These are phyloP conservation scores for Andrena haemorrhoa DNA, from an alignment of 2,888 invertebrate species.

Conservation along the genomic window DNA sequence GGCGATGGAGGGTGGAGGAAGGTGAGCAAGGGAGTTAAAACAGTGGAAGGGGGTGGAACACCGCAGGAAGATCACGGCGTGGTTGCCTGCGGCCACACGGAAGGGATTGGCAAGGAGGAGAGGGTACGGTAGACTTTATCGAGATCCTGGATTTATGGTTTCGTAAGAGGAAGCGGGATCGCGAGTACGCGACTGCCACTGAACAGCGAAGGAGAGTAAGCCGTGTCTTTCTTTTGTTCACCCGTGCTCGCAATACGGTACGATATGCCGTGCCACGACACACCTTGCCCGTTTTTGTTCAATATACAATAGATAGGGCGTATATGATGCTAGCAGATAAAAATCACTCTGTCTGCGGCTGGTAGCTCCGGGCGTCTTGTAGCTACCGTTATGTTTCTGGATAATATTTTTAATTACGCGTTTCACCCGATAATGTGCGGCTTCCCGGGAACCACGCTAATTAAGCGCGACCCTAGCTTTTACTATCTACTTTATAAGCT, in stretches of 20 bases:
- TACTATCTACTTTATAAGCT: no score
- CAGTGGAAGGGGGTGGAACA: constrained; percentile 23
- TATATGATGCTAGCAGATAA: constrained; percentile 4
- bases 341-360: constrained; percentile 1
- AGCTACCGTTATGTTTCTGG: no score
- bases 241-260: constrained; percentile 45
- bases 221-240: constrained; percentile 64
- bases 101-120: constrained; percentile 42
- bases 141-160: constrained; percentile 75
- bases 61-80: constrained; percentile 60
- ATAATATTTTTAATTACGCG: no score
- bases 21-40: constrained; percentile 57
- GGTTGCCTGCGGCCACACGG: constrained; percentile 58
- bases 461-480: no score
- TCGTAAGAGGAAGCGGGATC: constrained; percentile 43
- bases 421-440: background rate
- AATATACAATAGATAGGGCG: constrained; percentile 20
- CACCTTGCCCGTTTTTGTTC: constrained; percentile 25
- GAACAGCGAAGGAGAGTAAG: constrained; percentile 53
- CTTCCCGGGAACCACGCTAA: no score
- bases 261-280: constrained; percentile 24
- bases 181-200: constrained; percentile 3
- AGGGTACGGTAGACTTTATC: constrained; percentile 70
- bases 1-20: background rate
- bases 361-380: background rate